phyloP scores from a whole-genome alignment of 2,888 invertebrate species.

The Drosophila phalerata region DNA sequence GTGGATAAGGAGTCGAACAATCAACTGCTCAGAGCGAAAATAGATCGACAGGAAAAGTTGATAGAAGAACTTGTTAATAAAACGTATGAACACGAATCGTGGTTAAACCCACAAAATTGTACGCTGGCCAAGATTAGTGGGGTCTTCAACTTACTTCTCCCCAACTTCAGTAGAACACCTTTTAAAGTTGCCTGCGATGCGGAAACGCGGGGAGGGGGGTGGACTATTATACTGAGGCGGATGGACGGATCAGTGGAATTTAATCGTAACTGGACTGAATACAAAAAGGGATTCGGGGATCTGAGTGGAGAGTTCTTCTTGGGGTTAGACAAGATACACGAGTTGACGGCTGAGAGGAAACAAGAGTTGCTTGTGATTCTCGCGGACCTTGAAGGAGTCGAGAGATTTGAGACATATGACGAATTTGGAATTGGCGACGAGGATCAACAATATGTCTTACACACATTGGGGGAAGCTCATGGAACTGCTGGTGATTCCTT shows the following conservation, averaged over 20 bases:
- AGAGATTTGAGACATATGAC: neutral
- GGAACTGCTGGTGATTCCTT: too few relatives aligned
- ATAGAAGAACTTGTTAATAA: too few relatives aligned
- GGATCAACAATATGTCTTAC: neutral
- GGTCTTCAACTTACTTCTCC: neutral
- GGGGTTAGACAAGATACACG: constrained; percentile 16
- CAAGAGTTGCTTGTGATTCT: constrained; percentile 2
- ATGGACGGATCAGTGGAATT: too few relatives aligned
- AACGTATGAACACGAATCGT: too few relatives aligned
- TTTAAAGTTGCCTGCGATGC: constrained; percentile 10
- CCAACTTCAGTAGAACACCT: neutral
- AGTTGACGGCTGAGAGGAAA: neutral
- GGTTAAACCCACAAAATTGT: neutral
- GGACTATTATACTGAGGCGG: neutral
- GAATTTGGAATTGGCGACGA: neutral
- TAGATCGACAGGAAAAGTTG: too few relatives aligned
- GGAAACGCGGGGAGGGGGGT: neutral
- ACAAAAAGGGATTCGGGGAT: neutral
- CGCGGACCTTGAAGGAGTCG: neutral
- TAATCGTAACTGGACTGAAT: neutral
- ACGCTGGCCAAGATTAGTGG: neutral
- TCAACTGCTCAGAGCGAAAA: too few relatives aligned
- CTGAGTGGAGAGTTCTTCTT: constrained; percentile 9
- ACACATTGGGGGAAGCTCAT: too few relatives aligned
- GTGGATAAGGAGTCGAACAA: too few relatives aligned